phyloP scores from a whole-genome alignment of 2,797 vertebrate genomes.

The Cirrhinus mrigala region DNA sequence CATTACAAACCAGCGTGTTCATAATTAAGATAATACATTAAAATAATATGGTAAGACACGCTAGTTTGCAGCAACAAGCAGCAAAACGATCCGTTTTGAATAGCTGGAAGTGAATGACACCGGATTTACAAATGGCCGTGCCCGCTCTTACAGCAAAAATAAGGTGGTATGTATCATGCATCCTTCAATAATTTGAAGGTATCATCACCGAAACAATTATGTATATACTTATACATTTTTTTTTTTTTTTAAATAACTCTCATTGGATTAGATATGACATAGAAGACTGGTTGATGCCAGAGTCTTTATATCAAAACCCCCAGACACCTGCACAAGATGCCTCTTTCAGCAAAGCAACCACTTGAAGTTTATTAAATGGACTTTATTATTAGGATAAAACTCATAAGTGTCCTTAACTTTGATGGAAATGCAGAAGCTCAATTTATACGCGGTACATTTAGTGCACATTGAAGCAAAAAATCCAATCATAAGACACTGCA shows the following conservation, averaged over 20 bases:
- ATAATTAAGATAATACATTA: no score
- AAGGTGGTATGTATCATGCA: background rate
- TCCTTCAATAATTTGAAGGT: background rate
- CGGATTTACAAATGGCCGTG: no score
- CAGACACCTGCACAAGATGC: background rate
- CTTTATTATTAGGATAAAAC: background rate
- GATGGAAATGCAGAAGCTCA: background rate
- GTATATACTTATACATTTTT: background rate
- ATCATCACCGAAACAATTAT: background rate
- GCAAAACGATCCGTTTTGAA: no score
- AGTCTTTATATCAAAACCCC: background rate
- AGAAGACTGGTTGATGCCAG: background rate
- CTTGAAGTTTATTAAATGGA: background rate
- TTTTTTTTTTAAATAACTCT: background rate
- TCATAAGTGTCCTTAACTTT: conserved; percentile 23
- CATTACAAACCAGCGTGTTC: no score
- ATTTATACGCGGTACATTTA: background rate
- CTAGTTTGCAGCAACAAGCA: no score
- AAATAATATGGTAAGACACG: no score
- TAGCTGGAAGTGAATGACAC: no score
- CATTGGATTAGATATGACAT: background rate
- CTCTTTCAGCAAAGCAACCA: background rate
- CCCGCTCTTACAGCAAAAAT: no score
- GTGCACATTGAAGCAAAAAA: background rate
- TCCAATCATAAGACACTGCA: background rate